Conservation (phyloP, 1,140 invertebrate species). For the Bombus ignitus region DNA sequence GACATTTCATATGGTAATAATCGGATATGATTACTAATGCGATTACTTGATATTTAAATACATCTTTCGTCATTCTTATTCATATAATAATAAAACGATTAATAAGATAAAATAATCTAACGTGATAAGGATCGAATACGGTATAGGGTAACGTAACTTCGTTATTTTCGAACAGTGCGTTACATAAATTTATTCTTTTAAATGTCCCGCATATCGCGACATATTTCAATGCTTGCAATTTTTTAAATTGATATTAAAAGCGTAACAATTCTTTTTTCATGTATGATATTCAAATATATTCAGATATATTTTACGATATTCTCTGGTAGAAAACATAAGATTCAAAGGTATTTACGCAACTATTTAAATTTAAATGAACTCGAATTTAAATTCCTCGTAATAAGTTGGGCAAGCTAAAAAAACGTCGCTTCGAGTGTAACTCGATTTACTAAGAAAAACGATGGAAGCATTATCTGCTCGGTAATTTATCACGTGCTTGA, state of each 20-base stretch:
- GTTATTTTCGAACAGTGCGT: too few species aligned
- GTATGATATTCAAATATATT: neutral
- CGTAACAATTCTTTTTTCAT: neutral
- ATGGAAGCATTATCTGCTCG: conserved; percentile 10
- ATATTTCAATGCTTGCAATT: neutral
- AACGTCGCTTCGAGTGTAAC: neutral
- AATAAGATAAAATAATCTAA: too few species aligned
- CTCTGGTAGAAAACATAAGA: neutral
- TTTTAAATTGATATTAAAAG: neutral
- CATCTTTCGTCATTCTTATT: too few species aligned
- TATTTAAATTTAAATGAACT: neutral
- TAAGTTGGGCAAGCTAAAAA: conserved; percentile 1
- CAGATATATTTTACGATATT: neutral
- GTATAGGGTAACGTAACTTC: too few species aligned
- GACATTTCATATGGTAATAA: too few species aligned
- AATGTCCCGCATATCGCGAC: neutral
- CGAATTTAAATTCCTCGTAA: neutral
- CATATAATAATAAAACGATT: too few species aligned
- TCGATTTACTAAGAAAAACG: conserved; percentile 14
- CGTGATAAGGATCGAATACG: too few species aligned
- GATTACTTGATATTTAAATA: too few species aligned
- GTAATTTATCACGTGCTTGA: conserved; percentile 25
- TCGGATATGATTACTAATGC: too few species aligned
- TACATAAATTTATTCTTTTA: neutral
- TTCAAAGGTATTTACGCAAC: neutral